phyloP scores from a whole-genome alignment of 1,140 invertebrate genomes.

The Pogonomyrmex barbatus region DNA sequence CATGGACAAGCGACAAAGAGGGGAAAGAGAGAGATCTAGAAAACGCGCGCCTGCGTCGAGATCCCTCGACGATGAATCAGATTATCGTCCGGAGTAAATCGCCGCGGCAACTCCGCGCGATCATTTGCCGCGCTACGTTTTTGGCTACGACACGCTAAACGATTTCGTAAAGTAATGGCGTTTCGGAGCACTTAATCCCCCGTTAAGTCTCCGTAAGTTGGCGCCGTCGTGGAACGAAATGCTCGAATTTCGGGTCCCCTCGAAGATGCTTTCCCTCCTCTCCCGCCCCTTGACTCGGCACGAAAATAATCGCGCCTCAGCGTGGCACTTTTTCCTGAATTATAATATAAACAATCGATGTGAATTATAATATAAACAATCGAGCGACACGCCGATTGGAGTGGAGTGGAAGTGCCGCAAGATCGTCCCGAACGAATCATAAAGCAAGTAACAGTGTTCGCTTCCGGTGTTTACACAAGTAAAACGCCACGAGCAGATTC shows the following conservation, averaged over 20 bases:
- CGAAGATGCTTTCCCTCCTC: not conserved
- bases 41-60: slow-evolving; percentile 63
- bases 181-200: slow-evolving; percentile 20
- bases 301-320: slow-evolving; percentile 27
- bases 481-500: slow-evolving; percentile 39
- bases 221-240: not conserved
- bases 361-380: not conserved
- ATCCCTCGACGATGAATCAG: slow-evolving; percentile 61
- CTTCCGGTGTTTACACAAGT: slow-evolving; percentile 71
- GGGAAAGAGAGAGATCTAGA: slow-evolving; percentile 62
- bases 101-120: not conserved
- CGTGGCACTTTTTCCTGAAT: slow-evolving; percentile 1
- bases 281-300: not conserved
- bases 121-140: slow-evolving; percentile 24
- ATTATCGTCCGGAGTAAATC: slow-evolving; percentile 56
- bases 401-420: slow-evolving; percentile 41
- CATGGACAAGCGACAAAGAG: not conserved
- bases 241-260: not conserved
- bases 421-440: slow-evolving; percentile 46
- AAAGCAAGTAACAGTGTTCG: slow-evolving; percentile 43
- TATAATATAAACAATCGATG: slow-evolving; percentile 1
- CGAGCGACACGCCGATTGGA: not conserved
- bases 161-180: slow-evolving; percentile 25
- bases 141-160: not conserved
- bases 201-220: not conserved